phyloP scores from a whole-genome alignment of 2,888 invertebrate genomes.

The Ariolimax columbianus region DNA sequence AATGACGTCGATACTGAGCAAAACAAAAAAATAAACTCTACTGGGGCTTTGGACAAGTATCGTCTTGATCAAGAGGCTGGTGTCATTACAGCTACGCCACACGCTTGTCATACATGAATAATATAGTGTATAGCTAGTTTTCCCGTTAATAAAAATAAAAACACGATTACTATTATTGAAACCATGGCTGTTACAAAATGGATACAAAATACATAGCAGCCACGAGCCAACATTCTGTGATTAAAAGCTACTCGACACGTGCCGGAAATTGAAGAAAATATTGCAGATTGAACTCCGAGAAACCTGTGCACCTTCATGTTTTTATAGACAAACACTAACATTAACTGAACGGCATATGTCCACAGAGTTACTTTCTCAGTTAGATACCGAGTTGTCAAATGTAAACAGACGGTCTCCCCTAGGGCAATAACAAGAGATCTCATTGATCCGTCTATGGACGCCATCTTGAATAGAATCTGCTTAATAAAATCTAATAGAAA shows the following conservation, averaged over 20 bases:
- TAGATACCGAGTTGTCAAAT: neutral
- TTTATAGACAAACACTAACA: neutral
- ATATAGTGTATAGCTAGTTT: too few species aligned
- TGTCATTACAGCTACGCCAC: too few species aligned
- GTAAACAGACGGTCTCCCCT: conserved; percentile 22
- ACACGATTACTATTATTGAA: too few species aligned
- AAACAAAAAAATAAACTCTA: too few species aligned
- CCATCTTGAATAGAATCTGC: conserved; percentile 2
- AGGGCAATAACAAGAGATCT: neutral
- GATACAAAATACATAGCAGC: neutral
- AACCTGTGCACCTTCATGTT: neutral
- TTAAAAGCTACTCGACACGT: neutral
- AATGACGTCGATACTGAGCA: too few species aligned
- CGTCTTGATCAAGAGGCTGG: too few species aligned
- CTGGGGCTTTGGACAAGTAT: too few species aligned
- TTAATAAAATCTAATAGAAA: neutral
- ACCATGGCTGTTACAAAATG: neutral
- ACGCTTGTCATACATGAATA: too few species aligned
- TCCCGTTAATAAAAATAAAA: too few species aligned
- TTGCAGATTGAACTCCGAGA: neutral
- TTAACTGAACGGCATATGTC: conserved; percentile 18
- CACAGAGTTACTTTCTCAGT: too few species aligned
- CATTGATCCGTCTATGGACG: conserved; percentile 4
- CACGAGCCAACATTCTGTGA: neutral
- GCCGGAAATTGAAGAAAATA: neutral